Evolutionary conservation across 2,113 vertebrate genomes (phyloP).

Genomic region (Phyllostomus discolor): DNA sequence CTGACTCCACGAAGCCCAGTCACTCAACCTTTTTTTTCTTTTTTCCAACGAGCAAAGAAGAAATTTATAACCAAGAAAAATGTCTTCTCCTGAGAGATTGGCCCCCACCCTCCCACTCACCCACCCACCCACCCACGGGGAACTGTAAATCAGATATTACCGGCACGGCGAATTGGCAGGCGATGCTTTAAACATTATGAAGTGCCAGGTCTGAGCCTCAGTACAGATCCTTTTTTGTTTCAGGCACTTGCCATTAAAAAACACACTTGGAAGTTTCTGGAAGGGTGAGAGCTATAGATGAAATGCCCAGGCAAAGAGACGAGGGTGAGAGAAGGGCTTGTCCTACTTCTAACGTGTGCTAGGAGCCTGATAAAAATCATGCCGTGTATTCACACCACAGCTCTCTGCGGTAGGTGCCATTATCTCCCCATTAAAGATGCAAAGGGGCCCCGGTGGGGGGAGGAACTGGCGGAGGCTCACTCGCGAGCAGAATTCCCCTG

Average conservation of each 20-base stretch:
- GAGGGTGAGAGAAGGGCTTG: not conserved
- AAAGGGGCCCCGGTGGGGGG: not conserved
- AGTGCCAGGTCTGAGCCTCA: constrained; percentile 68
- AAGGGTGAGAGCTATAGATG: not conserved
- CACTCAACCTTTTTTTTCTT: not conserved
- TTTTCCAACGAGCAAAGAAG: constrained; percentile 37
- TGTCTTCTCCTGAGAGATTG: constrained; percentile 67
- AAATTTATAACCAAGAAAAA: constrained; percentile 70
- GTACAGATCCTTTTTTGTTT: constrained; percentile 65
- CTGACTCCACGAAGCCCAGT: not conserved
- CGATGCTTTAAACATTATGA: constrained; percentile 29
- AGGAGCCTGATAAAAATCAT: not conserved
- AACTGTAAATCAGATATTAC: constrained; percentile 79
- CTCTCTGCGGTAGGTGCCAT: not conserved
- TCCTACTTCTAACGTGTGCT: not conserved
- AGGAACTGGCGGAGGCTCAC: not conserved
- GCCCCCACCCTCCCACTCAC: constrained; percentile 73
- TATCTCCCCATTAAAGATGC: not conserved
- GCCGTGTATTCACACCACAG: not conserved
- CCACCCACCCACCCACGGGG: constrained; percentile 62
- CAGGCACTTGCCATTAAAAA: constrained; percentile 70
- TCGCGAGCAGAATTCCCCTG: not conserved
- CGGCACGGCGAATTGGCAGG: constrained; percentile 71
- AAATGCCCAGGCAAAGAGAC: constrained; percentile 29
- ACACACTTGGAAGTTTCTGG: constrained; percentile 42